phyloP scores from a whole-genome alignment of 1,140 invertebrate genomes.

The Drosophila fuyamai region DNA sequence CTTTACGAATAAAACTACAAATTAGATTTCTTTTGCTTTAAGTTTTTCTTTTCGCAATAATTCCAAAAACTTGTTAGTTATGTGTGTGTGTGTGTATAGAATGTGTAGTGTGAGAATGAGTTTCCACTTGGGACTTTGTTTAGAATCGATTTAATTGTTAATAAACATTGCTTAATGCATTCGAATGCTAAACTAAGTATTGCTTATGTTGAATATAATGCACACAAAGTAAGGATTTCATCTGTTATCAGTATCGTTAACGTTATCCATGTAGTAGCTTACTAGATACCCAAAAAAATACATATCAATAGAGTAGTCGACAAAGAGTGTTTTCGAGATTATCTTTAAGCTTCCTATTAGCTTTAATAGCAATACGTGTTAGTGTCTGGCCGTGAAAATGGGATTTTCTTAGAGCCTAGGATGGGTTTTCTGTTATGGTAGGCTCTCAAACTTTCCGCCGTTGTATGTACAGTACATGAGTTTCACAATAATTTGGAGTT shows the following conservation, averaged over 20 bases:
- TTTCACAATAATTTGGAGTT: constrained; percentile 29
- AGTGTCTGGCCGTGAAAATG: constrained; percentile 2
- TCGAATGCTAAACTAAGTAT: constrained; percentile 67
- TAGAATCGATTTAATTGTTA: constrained; percentile 43
- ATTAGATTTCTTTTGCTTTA: constrained; percentile 14
- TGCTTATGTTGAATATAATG: constrained; percentile 68
- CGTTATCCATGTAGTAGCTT: constrained; percentile 23
- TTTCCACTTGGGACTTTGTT: constrained; percentile 6
- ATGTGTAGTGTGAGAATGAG: constrained; percentile 10
- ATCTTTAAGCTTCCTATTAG: constrained; percentile 13
- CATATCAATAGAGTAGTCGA: constrained; percentile 8
- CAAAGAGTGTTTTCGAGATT: constrained; percentile 6
- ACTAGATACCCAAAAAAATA: constrained; percentile 39
- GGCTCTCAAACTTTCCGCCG: constrained; percentile 7
- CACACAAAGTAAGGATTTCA: constrained; percentile 33
- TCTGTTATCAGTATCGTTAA: constrained; percentile 11
- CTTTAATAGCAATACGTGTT: constrained; percentile 12
- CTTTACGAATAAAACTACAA: constrained; percentile 3
- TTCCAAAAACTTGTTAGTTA: constrained; percentile 41
- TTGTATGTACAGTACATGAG: constrained; percentile 51
- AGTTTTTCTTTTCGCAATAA: constrained; percentile 36
- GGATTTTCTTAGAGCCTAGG: constrained; percentile 22
- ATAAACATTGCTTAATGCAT: constrained; percentile 52
- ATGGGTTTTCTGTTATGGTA: constrained; percentile 2
- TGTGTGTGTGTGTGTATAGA: constrained; percentile 8